Base-by-base conservation (phyloP, 2,888 invertebrate species). In the Gari tellinella region DNA sequence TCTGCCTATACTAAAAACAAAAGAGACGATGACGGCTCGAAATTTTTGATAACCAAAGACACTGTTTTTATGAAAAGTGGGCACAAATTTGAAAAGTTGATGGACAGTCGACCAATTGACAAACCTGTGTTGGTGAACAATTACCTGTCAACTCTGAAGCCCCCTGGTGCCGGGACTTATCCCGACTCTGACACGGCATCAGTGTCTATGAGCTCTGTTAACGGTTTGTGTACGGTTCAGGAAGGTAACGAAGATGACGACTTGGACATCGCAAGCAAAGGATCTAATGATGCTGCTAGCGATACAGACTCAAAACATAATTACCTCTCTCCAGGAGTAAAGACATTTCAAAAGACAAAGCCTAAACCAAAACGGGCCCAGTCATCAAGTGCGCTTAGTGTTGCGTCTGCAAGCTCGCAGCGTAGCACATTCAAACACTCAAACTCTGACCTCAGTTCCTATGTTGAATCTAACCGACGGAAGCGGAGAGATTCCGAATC, bases 11-110 rank as follows among this genome's bases (percentile, higher is more conserved):
- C 31, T 10, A 63, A 55, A 21, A 61, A 57, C 5, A 40, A 19
- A 10, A 37, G 10, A 5, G 21, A 49, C 8, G 49, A 68, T 10
- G 53, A 23, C 15, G 41, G 53, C 17, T 65, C 69, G 4, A 63
- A 51, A n/a, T 78, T 78, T 43, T 51, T 78, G 10, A 78, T 78
- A 15, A 78, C 78, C 19, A 78, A 78, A 61, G 78, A 78, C 21
- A 68, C 67, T 41, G 67, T 70, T 38, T 78, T 63, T 40, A 78
- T 74, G 10, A 70, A 64, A 46, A 74, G 57, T 38, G 74, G 73
- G 17, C 67, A 72, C 4, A 74, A 63, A 41, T 73, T 72, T 62
- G 74, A 78, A 58, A 78, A 78, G 46, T 53, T 78, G 1, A 19
- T 68, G 8, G 78, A 74, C 25, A 68, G 58, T 40, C 61, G 72